phyloP scores from a whole-genome alignment of 2,888 invertebrate genomes.

The Sialis fuliginosa region DNA sequence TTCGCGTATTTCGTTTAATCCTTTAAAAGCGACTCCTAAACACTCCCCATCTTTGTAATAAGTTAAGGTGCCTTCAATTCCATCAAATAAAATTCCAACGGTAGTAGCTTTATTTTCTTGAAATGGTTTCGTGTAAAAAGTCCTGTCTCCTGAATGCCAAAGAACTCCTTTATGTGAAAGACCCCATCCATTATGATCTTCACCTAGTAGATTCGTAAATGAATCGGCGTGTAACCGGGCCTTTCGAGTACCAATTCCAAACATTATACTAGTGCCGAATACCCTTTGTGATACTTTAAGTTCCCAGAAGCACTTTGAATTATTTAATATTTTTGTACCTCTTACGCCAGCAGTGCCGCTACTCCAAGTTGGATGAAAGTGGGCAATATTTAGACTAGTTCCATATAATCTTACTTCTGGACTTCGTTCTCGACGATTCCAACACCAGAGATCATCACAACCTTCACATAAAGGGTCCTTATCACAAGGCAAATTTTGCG shows the following conservation, averaged over 20 bases:
- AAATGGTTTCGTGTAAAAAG: constrained; percentile 47
- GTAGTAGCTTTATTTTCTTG: constrained; percentile 48
- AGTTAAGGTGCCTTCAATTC: constrained; percentile 45
- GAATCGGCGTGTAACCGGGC: constrained; percentile 44
- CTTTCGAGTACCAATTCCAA: constrained; percentile 42
- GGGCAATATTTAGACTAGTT: constrained; percentile 34
- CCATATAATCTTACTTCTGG: constrained; percentile 39
- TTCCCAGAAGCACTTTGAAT: constrained; percentile 48
- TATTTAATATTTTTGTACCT: constrained; percentile 44
- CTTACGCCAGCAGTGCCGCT: constrained; percentile 55
- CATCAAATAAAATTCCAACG: constrained; percentile 50
- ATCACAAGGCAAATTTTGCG: background rate
- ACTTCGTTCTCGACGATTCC: constrained; percentile 39
- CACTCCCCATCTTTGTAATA: constrained; percentile 52
- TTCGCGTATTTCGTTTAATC: constrained; percentile 39
- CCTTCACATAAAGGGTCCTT: constrained; percentile 25
- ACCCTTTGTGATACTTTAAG: constrained; percentile 41
- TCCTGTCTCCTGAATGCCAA: constrained; percentile 46
- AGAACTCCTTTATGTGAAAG: constrained; percentile 52
- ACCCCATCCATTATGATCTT: constrained; percentile 52
- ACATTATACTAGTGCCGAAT: constrained; percentile 62
- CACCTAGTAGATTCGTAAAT: constrained; percentile 53
- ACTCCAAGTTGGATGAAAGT: constrained; percentile 61
- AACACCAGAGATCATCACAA: constrained; percentile 49
- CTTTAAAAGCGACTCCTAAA: constrained; percentile 52